Base-by-base conservation (phyloP, 2,113 vertebrate genomes). In the Muscicapa adusta region DNA sequence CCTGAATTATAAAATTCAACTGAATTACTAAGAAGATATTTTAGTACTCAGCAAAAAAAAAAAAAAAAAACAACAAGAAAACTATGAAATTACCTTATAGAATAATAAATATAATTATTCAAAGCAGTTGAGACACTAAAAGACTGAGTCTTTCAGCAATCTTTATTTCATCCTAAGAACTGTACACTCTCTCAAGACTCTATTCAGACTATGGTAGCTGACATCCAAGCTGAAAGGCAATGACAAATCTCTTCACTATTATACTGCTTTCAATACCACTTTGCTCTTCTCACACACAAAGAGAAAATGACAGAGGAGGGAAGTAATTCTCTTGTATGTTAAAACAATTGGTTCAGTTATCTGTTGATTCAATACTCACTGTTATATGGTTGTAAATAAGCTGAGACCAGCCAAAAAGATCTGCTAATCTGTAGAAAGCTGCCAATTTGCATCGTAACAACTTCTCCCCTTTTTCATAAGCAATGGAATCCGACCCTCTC, bases 371-470 rank as follows among this genome's bases (percentile, higher is more conserved):
- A 93, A 75, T 93, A 97, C 98, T 98, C 98, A 99, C 99, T 60
- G 99, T 99, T 97, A 99, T 98, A 85, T 99, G 99, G 97, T 99
- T 99, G 97, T 99, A 99, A 98, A 99, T 99, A 70, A 99, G 99
- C 97, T 99, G 98, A 50, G 99, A 99, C 99, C 99, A 99, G 84
- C 99, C 98, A 45, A 99, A 99, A 92, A 99, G 98, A 95, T 99
- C 99, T 3, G 99, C 98, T 54, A 99, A 98, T 33, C 99, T 98
- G 93, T 99, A 99, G 91, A 99, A 99, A 8, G 99, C 99, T 1
- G 99, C 99, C 89, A 99, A 94, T 93, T 99, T 99, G 97, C 99
- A 99, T 68, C 99, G 98, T 57, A 99, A 94, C 53, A 99, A 93
- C 90, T 99, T 99, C 98, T 99, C 99, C 31, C 99, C 99, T 93